Evolutionary conservation across 2,888 invertebrate species (phyloP), one percentile per base, ranked within the genome.

Genomic region (Schrankia costaestrigalis): DNA sequence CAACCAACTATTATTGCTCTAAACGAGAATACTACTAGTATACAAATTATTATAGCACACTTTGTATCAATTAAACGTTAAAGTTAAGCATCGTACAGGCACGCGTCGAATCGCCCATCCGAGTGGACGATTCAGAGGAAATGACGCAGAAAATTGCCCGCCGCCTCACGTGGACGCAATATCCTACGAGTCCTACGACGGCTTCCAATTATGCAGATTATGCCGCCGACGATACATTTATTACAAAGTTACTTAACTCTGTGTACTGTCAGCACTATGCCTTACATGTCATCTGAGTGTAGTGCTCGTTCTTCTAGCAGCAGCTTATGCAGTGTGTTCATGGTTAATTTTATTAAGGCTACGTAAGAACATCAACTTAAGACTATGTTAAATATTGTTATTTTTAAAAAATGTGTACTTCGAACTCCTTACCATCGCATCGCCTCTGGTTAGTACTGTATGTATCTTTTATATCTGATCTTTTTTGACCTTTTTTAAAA

Each of bases 161-260:
- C 73, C 71, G 72, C 71, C 78, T 78, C 79, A 79, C 78, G 71
- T 83, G 84, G 81, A 84, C 81, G 81, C 77, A 82, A 86, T 85
- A 84, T 85, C 83, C 83, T 80, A 75, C 73, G 70, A 79, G 83
- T 83, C 81, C 83, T 80, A 75, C 73, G 71, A 79, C 74, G 76
- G 76, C 72, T 80, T 75, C 76, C 85, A 86, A 86, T 87, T 85
- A 87, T 87, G 86, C 77, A 86, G 85, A 87, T 85, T 84, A 84
- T 80, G 70, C 69, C 63, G 55, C 63, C 55, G 51, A 57, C 67
- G 71, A 74, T 78, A 75, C 75, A 71, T 73, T 78, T 73, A 78
- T 76, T 74, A 71, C 67, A 49, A 45, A 46, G 46, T 55, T 55
- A 55, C 64, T 66, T 71, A 63, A 63, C 62, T 69, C 61, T 64